Percentiles rank a stretch among this genome's conserved stretches.
phyloP scores from a whole-genome alignment of 2,797 vertebrate genomes.

The Aphelocoma californica region DNA sequence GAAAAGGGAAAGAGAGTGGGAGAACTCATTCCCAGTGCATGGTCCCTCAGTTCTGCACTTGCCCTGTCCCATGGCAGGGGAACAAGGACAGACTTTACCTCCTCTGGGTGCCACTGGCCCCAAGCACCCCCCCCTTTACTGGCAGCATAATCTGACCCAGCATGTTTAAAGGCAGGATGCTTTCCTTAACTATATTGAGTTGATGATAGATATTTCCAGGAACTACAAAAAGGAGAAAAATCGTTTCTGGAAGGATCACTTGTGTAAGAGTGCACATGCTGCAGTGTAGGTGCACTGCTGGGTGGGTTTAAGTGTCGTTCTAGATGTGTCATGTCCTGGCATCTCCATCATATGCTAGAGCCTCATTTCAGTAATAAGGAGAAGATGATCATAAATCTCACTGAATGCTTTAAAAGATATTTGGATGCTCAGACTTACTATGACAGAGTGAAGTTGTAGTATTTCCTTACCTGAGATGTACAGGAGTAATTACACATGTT shows the following conservation, averaged over 20 bases:
- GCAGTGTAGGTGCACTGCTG: neutral
- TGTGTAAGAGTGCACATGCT: neutral
- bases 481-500: neutral
- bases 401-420: neutral
- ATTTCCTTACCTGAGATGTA: neutral
- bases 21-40: neutral
- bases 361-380: neutral
- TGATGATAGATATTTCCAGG: neutral
- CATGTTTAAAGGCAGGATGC: neutral
- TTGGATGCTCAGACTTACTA: neutral
- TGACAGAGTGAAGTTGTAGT: neutral
- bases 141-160: neutral
- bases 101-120: neutral
- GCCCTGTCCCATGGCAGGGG: fast-evolving
- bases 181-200: neutral
- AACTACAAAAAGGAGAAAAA: neutral
- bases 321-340: neutral
- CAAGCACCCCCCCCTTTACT: neutral
- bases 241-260: neutral
- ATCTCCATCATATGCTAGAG: neutral
- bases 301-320: neutral
- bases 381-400: neutral
- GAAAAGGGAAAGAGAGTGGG: neutral
- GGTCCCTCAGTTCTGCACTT: neutral
- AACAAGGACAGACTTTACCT: neutral